A percentile compares a stretch with the other conserved stretches of the same genome.
phyloP scores from a whole-genome alignment of 2,797 vertebrate genomes.

The Pipistrellus nathusii region DNA sequence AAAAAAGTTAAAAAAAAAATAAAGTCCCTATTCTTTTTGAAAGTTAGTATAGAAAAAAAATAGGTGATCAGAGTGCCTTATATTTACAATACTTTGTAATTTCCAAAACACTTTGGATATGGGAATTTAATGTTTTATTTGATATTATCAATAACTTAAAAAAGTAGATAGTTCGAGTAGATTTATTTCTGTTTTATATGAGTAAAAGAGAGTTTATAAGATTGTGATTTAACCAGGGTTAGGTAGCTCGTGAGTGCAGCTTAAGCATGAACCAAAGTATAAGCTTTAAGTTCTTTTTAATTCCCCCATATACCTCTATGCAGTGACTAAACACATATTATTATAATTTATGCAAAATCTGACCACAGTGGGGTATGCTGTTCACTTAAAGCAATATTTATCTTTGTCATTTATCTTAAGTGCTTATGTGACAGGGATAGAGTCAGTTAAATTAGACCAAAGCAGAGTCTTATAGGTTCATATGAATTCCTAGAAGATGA shows the following conservation, averaged over 20 bases:
- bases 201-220: slow-evolving; percentile 33
- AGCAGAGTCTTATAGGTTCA: background rate
- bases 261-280: background rate
- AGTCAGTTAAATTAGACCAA: background rate
- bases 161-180: slow-evolving; percentile 5
- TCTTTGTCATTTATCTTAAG: slow-evolving; percentile 1
- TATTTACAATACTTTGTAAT: slow-evolving; percentile 53
- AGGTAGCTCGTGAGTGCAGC: background rate
- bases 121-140: slow-evolving; percentile 27
- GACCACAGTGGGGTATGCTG: background rate
- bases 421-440: background rate
- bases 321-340: background rate
- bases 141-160: background rate
- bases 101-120: background rate
- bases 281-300: background rate
- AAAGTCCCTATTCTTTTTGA: background rate
- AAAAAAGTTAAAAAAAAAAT: too few species aligned
- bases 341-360: background rate
- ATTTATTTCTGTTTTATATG: slow-evolving; percentile 35
- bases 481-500: background rate
- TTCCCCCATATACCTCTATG: background rate
- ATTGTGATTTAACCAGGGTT: background rate
- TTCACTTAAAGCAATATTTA: slow-evolving; percentile 11
- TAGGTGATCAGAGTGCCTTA: background rate
- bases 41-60: background rate